Evolutionary conservation across 2,888 invertebrate species (phyloP).

Genomic region (Heteropelma amictum): DNA sequence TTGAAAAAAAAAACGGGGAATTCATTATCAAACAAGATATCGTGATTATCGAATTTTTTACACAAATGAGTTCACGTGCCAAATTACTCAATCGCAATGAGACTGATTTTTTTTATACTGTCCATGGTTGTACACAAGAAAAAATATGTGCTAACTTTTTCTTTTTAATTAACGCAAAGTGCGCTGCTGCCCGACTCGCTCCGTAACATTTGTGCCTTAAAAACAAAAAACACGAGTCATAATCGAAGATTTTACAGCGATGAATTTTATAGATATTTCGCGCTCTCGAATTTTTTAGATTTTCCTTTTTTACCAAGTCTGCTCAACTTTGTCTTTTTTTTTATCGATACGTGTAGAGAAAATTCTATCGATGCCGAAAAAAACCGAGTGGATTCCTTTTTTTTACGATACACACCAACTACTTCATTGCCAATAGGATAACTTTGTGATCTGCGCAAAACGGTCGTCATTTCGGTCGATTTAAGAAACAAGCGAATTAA

Average conservation of each 20-base stretch:
- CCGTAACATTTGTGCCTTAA: slow-evolving; percentile 43
- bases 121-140: slow-evolving; percentile 22
- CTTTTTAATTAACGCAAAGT: slow-evolving; percentile 14
- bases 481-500: background rate
- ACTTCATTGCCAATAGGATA: slow-evolving; percentile 22
- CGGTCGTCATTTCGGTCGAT: background rate
- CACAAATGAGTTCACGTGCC: background rate
- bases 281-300: background rate
- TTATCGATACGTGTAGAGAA: no score
- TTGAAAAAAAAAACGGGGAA: no score
- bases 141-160: slow-evolving; percentile 13
- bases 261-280: slow-evolving; percentile 3
- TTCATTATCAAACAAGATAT: no score
- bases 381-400: slow-evolving; percentile 14
- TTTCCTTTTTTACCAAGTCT: background rate
- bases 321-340: background rate
- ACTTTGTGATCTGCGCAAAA: background rate
- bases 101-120: slow-evolving; percentile 39
- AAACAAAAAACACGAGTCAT: slow-evolving; percentile 16
- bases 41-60: background rate
- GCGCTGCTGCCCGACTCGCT: slow-evolving; percentile 34
- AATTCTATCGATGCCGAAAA: no score
- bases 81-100: slow-evolving; percentile 26
- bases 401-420: background rate
- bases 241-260: background rate